phyloP scores from a whole-genome alignment of 1,140 invertebrate species.

The Ctenoplectra terminalis region DNA sequence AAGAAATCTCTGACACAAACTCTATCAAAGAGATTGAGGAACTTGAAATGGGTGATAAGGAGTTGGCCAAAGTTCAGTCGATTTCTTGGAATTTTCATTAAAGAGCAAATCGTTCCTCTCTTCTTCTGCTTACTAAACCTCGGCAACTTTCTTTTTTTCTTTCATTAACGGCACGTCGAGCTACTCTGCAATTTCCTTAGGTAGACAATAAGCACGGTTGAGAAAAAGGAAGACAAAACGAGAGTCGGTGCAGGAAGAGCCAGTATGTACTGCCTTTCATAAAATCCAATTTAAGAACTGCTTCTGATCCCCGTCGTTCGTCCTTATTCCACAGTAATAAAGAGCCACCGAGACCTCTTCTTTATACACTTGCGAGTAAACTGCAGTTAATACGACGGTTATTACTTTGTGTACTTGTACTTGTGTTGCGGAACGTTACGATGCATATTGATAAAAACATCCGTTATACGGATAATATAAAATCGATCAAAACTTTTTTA shows the following conservation, averaged over 20 bases:
- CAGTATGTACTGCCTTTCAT: conserved; percentile 57
- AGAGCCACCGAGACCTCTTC: conserved; percentile 41
- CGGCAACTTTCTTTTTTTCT: conserved; percentile 29
- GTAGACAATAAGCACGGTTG: conserved; percentile 61
- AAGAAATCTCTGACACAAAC: conserved; percentile 45
- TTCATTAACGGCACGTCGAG: conserved; percentile 59
- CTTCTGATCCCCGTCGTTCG: conserved; percentile 47
- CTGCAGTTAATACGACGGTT: conserved; percentile 52
- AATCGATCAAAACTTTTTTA: neutral
- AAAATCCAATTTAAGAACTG: conserved; percentile 71
- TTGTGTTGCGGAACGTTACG: neutral
- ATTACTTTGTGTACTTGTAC: conserved; percentile 32
- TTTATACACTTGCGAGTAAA: conserved; percentile 53
- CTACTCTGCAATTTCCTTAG: conserved; percentile 64
- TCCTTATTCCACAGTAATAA: conserved; percentile 57
- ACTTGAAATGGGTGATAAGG: conserved; percentile 51
- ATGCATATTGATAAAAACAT: conserved; percentile 6
- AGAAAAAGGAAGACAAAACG: conserved; percentile 41
- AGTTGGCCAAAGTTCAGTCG: conserved; percentile 45
- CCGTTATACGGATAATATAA: neutral
- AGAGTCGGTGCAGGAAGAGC: conserved; percentile 25
- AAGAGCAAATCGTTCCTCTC: conserved; percentile 52
- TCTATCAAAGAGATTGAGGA: conserved; percentile 33
- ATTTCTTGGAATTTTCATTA: conserved; percentile 64
- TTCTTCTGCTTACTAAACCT: conserved; percentile 27